Evolutionary conservation across 1,140 invertebrate genomes (phyloP).

Genomic region (Holcopasites calliopsidis): DNA sequence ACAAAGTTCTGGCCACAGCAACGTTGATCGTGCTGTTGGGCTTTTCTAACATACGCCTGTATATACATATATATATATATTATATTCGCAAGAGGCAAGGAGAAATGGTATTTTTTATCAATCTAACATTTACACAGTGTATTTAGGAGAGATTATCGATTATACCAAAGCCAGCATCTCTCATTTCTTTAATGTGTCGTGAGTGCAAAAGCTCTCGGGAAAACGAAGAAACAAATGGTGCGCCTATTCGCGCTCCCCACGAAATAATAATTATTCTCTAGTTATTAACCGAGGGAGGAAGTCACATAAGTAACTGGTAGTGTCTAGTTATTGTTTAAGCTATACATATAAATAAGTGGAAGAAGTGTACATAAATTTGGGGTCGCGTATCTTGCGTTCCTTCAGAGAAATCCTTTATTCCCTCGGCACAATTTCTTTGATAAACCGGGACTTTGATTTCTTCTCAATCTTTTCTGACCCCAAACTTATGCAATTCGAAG

Average conservation of each 20-base stretch:
- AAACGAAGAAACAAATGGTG: slow-evolving; percentile 33
- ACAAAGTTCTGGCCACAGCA: neutral
- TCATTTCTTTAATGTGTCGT: slow-evolving; percentile 33
- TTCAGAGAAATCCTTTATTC: neutral
- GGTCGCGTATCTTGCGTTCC: neutral
- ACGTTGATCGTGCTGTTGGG: slow-evolving; percentile 24
- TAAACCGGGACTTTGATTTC: neutral
- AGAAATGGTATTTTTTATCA: slow-evolving; percentile 67
- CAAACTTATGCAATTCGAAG: neutral
- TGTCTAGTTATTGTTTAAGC: slow-evolving; percentile 63
- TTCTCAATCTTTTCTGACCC: neutral
- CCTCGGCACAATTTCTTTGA: neutral
- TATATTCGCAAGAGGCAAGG: slow-evolving; percentile 31
- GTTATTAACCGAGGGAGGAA: slow-evolving; percentile 31
- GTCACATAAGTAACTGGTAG: slow-evolving; percentile 44
- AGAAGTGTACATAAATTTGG: neutral
- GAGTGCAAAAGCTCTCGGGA: slow-evolving; percentile 20
- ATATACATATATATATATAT: no score
- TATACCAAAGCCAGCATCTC: slow-evolving; percentile 58
- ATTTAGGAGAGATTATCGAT: slow-evolving; percentile 54
- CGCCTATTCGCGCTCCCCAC: no score
- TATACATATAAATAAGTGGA: slow-evolving; percentile 34
- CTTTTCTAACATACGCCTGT: slow-evolving; percentile 42
- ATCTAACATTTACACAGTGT: slow-evolving; percentile 60
- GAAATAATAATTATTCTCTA: slow-evolving; percentile 36